Base-by-base conservation (phyloP, 1,140 invertebrate genomes). In the Trichoplusia ni region DNA sequence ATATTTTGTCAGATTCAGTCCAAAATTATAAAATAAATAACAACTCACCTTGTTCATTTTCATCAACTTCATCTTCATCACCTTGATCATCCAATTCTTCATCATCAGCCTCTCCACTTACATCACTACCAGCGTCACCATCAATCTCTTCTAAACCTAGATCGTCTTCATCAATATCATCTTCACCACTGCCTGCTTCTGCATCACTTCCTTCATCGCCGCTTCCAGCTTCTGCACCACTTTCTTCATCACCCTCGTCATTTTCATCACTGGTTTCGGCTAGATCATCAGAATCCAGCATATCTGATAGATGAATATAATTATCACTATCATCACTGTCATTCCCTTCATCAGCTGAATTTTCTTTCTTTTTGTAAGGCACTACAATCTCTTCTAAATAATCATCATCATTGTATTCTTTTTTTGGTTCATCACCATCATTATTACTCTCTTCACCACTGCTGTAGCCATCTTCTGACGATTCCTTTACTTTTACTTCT, bases 381-480 rank as follows among this genome's bases (percentile, higher is more conserved):
- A 84, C 81, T 67, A 88, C 84, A 37, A 67, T 70, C 69, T 82
- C 81, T 76, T 87, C 77, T 71, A 75, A 72, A 67, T 73, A 83
- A 63, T 81, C 75, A 49, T 79, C 25, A 31, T 67, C 51, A 23
- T 6, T 80, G 66, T 31, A 5, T 18, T 62, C 7, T 6, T 23
- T 27, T 23, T 11, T 37, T 27, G 6, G 4, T 33, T 67, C 16
- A 44, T 67, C 37, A 21, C 23, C 49, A 23, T 64, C 42, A 25
- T 62, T 74, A 70, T 76, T 74, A 70, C 70, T 87, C 42, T 79
- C 66, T 49, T 79, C 72, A 31, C 77, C 73, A 73, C 84, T 82
- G 69, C 81, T 85, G 44, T 89, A 89, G 54, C 82, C 84, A 74
- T 88, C 79, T 76, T 86, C 83, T 29, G 79, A 80, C 42, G 79